Base-by-base conservation (phyloP, 2,113 vertebrate genomes). In the Neotragus pygmaeus region DNA sequence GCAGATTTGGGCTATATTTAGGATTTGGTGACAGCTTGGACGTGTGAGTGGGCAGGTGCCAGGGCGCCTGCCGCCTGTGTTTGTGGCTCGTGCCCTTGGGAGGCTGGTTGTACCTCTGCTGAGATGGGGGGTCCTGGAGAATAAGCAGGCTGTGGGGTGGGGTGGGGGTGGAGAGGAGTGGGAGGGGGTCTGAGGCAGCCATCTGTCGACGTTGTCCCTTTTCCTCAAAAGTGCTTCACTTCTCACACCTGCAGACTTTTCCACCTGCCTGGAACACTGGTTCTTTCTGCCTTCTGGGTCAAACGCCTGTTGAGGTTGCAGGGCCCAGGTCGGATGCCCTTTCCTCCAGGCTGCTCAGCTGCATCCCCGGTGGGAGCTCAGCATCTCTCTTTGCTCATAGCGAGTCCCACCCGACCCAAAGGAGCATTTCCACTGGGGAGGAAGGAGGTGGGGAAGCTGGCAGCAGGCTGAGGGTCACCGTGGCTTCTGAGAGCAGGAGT, bases 21-120 rank as follows among this genome's bases (percentile, higher is more conserved):
- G 93, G 85, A 45, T 85, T 47, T 80, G 82, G 77, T 84, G 88
- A 89, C 94, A 90, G 70, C 90, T 78, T 49, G 80, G 78, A 86
- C 3, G 5, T 8, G 49, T 53, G 75, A 60, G 94, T 70, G 58
- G 81, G 88, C 60, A 60, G 92, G 66, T 57, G 28, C 55, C 53
- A 51, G 82, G 62, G 60, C 1, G 43, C 64, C 58, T 3, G 49
- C 64, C 27, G 43, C 60, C 53, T 36, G 33, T 57, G 14, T 75
- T 47, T 53, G n/a, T 58, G 91, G 58, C 36, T 64, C 1, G 3
- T n/a, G 51, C 21, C 49, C 55, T 12, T 25, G 66, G 66, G 77
- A 19, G 75, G 21, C 64, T 87, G 88, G 73, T 21, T 3, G 28
- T 12, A 39, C n/a, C 53, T 60, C 3, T 62, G 84, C 70, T n/a